These are phyloP conservation scores for Ceyx erithaca DNA, from an alignment of 2,797 vertebrate species.

Conservation along the genomic window DNA sequence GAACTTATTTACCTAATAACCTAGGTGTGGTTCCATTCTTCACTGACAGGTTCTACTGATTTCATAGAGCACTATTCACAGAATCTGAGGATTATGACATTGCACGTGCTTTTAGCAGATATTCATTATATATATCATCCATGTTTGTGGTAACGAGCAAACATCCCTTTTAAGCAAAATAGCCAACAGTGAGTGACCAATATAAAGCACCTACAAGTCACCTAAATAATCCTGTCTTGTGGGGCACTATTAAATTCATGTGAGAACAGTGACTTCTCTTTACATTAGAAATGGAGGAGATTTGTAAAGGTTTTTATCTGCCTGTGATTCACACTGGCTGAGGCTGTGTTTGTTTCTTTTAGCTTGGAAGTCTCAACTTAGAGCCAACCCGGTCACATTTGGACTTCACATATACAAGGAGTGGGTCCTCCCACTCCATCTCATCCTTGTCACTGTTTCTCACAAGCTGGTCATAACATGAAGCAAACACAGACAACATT, in stretches of 20 bases:
- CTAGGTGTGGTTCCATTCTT: background rate
- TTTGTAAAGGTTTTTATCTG: background rate
- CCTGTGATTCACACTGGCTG: background rate
- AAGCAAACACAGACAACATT: background rate
- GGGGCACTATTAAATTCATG: background rate
- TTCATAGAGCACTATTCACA: background rate
- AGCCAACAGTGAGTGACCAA: background rate
- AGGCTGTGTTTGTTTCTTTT: background rate
- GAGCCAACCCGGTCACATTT: background rate
- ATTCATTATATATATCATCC: background rate
- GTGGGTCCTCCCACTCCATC: background rate
- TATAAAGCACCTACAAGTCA: background rate
- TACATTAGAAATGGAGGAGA: rapidly evolving
- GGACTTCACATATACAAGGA: background rate
- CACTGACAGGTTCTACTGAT: background rate
- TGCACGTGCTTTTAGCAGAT: background rate
- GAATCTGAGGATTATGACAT: background rate
- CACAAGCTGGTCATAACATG: background rate
- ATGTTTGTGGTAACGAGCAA: background rate
- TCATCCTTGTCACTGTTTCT: background rate
- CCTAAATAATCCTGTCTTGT: background rate
- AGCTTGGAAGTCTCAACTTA: background rate
- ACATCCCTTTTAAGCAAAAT: background rate
- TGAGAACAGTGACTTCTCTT: background rate
- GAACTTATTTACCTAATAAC: background rate